A percentile compares a stretch with the other conserved stretches of the same genome.
phyloP scores from a whole-genome alignment of 2,797 vertebrate genomes.

The Hozukius guyotensis region DNA sequence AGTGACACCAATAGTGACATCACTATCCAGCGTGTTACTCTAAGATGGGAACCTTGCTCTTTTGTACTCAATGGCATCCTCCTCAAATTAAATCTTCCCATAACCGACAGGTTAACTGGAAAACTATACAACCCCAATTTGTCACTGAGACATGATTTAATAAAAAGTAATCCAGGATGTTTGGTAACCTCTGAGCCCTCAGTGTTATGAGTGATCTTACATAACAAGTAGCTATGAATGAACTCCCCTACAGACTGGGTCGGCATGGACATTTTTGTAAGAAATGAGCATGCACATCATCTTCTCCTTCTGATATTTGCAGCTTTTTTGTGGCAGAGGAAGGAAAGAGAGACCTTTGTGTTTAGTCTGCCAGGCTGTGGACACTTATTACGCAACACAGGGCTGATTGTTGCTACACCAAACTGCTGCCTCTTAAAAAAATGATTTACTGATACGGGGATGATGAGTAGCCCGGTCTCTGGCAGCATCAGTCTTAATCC shows the following conservation, averaged over 20 bases:
- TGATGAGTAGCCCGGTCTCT: slow-evolving; percentile 11
- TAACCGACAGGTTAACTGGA: neutral
- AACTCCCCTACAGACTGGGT: accelerated
- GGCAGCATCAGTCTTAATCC: slow-evolving; percentile 35
- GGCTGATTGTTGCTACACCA: neutral
- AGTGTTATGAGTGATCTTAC: neutral
- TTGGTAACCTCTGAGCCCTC: neutral
- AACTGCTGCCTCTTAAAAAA: slow-evolving; percentile 20
- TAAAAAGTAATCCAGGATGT: neutral
- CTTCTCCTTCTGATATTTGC: neutral
- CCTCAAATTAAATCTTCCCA: slow-evolving; percentile 11
- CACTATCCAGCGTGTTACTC: neutral
- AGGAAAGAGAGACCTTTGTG: neutral
- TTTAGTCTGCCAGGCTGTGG: neutral
- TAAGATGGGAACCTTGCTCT: neutral
- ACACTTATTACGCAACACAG: slow-evolving; percentile 9
- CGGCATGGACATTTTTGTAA: neutral
- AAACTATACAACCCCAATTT: slow-evolving; percentile 2
- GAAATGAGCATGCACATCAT: neutral
- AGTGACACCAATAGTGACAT: neutral
- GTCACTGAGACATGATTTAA: neutral
- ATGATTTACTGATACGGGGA: slow-evolving; percentile 18
- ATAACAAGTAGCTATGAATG: neutral
- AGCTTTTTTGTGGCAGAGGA: neutral
- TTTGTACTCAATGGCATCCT: neutral